Conservation (phyloP, 1,140 invertebrate species). For the Spodoptera frugiperda region DNA sequence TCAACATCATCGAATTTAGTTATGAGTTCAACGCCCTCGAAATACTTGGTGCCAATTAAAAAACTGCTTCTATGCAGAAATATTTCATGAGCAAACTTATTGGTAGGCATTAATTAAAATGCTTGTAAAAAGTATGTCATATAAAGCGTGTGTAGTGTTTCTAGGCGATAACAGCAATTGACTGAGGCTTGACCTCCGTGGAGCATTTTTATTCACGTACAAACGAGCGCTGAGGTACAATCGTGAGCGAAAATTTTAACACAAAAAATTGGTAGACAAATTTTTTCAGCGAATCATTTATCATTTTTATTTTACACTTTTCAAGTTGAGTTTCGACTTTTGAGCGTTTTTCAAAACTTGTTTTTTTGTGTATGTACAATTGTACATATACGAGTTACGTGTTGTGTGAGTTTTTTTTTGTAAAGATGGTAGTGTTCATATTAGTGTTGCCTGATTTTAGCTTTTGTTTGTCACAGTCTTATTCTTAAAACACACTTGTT, state of each 20-base stretch:
- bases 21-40: background rate
- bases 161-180: conserved; percentile 37
- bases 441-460: no score
- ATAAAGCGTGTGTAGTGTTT: conserved; percentile 19
- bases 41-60: background rate
- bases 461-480: no score
- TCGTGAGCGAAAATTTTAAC: background rate
- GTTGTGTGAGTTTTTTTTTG: no score
- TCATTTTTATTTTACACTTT: no score
- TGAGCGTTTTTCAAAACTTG: no score
- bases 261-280: background rate
- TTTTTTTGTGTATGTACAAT: no score
- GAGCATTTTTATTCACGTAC: conserved; percentile 39
- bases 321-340: no score
- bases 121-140: conserved; percentile 13
- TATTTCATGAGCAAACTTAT: background rate
- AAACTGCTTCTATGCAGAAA: background rate
- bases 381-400: no score
- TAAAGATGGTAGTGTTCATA: no score
- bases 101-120: conserved; percentile 24
- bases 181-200: conserved; percentile 28
- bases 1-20: no score
- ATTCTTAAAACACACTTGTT: no score
- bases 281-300: background rate
- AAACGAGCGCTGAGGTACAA: background rate